phyloP scores from a whole-genome alignment of 2,113 vertebrate species.

The Poeciliopsis occidentalis region DNA sequence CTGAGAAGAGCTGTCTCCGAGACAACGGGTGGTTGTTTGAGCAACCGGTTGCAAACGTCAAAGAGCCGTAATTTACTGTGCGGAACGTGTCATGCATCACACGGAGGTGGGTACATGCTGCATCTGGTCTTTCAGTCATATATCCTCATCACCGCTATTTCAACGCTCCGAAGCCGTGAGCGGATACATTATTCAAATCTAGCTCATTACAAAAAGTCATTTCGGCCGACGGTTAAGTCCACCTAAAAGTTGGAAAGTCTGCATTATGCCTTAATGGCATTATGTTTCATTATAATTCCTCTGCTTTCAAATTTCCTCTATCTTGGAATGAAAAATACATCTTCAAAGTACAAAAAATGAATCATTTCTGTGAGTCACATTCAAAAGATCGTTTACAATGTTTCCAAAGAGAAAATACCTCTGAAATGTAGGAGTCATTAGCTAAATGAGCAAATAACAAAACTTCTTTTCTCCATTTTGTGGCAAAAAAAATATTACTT shows the following conservation, averaged over 20 bases:
- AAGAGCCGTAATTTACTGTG: slow-evolving; percentile 63
- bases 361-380: slow-evolving; percentile 10
- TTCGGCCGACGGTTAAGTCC: slow-evolving; percentile 65
- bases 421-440: slow-evolving; percentile 22
- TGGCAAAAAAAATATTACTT: slow-evolving; percentile 20
- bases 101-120: slow-evolving; percentile 62
- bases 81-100: slow-evolving; percentile 53
- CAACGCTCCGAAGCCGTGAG: slow-evolving; percentile 62
- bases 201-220: slow-evolving; percentile 72
- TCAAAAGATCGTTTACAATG: neutral
- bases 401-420: slow-evolving; percentile 19
- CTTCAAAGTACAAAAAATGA: slow-evolving; percentile 42
- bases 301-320: slow-evolving; percentile 42
- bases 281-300: slow-evolving; percentile 58
- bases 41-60: slow-evolving; percentile 51
- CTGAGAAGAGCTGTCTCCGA: slow-evolving; percentile 34
- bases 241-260: slow-evolving; percentile 58
- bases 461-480: slow-evolving; percentile 20
- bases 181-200: slow-evolving; percentile 75
- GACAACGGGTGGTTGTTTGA: slow-evolving; percentile 35
- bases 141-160: slow-evolving; percentile 68
- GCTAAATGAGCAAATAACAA: slow-evolving; percentile 27
- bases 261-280: slow-evolving; percentile 50
- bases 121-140: slow-evolving; percentile 73
- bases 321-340: slow-evolving; percentile 48